phyloP scores from a whole-genome alignment of 2,113 vertebrate genomes.

The Crotalus tigris region DNA sequence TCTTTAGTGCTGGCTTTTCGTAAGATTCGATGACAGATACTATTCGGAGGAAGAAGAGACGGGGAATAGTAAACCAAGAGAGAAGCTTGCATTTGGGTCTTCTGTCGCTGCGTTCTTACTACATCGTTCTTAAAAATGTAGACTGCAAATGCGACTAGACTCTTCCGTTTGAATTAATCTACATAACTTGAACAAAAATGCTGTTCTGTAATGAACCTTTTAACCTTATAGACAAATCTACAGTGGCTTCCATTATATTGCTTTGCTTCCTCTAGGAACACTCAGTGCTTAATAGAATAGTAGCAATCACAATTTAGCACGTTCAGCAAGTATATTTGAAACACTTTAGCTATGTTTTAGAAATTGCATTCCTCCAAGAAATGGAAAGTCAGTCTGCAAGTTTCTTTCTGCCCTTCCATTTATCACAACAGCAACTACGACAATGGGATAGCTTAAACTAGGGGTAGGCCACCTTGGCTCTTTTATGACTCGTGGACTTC shows the following conservation, averaged over 20 bases:
- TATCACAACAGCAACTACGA: neutral
- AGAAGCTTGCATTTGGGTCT: neutral
- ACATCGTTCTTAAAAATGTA: neutral
- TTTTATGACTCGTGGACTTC: too few relatives aligned
- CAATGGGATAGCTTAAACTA: neutral
- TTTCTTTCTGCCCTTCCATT: neutral
- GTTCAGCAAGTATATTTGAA: neutral
- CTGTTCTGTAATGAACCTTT: neutral
- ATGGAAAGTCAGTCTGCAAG: neutral
- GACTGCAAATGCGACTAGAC: neutral
- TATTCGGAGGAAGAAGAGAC: conserved; percentile 42
- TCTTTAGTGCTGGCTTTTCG: conserved; percentile 77
- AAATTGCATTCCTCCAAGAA: neutral
- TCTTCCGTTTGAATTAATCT: neutral
- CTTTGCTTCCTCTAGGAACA: neutral
- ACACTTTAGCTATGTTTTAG: neutral
- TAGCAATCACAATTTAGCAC: neutral
- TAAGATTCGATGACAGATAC: conserved; percentile 79
- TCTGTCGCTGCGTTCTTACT: neutral
- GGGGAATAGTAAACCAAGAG: neutral
- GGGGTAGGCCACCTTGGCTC: too few relatives aligned
- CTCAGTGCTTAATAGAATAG: neutral
- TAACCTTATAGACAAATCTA: neutral
- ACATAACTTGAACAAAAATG: neutral
- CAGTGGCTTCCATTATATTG: neutral